Evolutionary conservation across 2,888 invertebrate genomes (phyloP), one percentile per base, ranked within the genome.

Genomic region (Gastracanthus pulcherrimus): DNA sequence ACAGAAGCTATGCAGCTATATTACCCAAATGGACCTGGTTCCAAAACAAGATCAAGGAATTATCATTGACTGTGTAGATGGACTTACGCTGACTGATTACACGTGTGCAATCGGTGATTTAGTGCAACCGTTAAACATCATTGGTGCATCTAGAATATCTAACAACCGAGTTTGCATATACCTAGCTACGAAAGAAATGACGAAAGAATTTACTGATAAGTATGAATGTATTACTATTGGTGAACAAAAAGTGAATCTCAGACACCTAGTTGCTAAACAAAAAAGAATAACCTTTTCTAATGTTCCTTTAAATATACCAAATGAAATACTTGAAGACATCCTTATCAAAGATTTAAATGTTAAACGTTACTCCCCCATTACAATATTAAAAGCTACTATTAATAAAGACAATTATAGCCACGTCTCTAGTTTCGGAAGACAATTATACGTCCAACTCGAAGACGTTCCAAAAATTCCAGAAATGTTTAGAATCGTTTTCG

Each of bases 391-490:
- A 48, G 69, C 67, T 2, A 19, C 45, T 1, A 38, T 76, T 4
- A 31, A 16, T 2, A 51, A 38, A 1, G 45, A 36, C 23, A 60
- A 29, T 3, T 58, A 60, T 19, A 23, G 9, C 13, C 69, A 76
- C 34, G 67, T 81, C 11, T n/a, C 31, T 23, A 60, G 58, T 31
- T 71, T 58, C 34, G 45, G 77, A 78, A 34, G 75, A 38, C 74
- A 78, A 29, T 23, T 76, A 23, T 76, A 51, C 36, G 11, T 76
- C 26, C 48, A 67, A 51, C 19, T 23, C 16, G 76, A 76, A 6
- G 67, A 76, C 16, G 26, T 26, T 13, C 2, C 2, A 9, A 38
- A 55, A 67, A 66, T 76, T 3, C 76, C 67, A 55, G 55, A 45
- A 36, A n/a, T n/a, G n/a, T n/a, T n/a, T n/a, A 38, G 58, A 58